Evolutionary conservation across 2,888 invertebrate genomes (phyloP).

Genomic region (Neoascia interrupta): DNA sequence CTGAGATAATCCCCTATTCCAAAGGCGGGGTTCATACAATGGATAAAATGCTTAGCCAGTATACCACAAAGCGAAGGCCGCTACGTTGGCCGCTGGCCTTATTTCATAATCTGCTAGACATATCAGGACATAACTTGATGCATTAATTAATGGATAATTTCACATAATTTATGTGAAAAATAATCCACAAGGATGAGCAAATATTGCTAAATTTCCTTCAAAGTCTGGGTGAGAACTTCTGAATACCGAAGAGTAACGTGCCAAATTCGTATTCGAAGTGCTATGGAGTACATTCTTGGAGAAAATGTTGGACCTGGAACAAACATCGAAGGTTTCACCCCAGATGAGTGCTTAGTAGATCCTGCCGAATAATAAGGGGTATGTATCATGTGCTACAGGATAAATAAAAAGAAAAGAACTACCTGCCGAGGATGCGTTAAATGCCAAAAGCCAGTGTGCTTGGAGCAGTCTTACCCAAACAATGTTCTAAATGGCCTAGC

Average conservation of each 20-base stretch:
- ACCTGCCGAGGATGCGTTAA: not conserved
- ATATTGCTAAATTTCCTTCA: no score
- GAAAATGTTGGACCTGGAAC: no score
- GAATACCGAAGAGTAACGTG: not conserved
- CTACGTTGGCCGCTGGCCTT: not conserved
- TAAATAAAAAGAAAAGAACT: not conserved
- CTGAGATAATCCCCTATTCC: not conserved
- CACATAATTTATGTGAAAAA: not conserved
- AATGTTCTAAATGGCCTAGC: no score
- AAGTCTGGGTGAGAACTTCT: not conserved
- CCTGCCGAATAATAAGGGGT: not conserved
- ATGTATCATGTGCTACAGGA: not conserved
- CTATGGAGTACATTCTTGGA: not conserved
- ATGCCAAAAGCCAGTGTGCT: not conserved
- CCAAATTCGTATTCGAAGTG: not conserved
- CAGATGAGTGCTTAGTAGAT: not conserved
- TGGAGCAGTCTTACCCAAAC: conserved; percentile 1
- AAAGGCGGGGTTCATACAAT: not conserved
- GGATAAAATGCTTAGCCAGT: not conserved
- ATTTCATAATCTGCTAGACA: not conserved
- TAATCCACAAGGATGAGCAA: not conserved
- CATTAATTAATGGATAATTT: no score
- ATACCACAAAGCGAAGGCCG: not conserved
- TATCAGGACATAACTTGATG: no score
- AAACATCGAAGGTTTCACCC: no score